A percentile compares a stretch with the other conserved stretches of the same genome.
Evolutionary conservation across 2,113 vertebrate genomes (phyloP).

Genomic region (Nansenia antarctica): DNA sequence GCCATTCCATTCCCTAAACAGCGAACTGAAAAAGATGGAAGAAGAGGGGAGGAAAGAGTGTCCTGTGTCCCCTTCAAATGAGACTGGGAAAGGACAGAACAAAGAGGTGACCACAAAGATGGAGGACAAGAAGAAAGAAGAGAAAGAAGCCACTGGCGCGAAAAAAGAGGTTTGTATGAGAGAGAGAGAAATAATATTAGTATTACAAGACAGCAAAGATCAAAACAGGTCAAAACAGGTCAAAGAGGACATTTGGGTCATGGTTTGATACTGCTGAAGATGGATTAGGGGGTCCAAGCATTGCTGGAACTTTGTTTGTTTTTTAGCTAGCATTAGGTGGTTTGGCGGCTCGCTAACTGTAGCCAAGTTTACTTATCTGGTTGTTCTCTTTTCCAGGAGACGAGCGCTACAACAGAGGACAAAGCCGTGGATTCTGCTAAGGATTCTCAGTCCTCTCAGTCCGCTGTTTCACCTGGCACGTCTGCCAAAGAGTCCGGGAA

Average conservation of each 20-base stretch:
- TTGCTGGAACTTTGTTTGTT: not conserved
- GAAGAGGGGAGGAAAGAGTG: slow-evolving; percentile 32
- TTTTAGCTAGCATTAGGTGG: not conserved
- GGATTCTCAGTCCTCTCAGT: slow-evolving; percentile 25
- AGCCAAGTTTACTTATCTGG: not conserved
- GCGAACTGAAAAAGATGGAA: slow-evolving; percentile 62
- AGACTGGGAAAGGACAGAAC: slow-evolving; percentile 52
- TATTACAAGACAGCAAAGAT: not conserved
- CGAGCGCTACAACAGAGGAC: slow-evolving; percentile 20
- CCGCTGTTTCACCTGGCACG: slow-evolving; percentile 21
- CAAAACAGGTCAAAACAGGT: too few relatives aligned
- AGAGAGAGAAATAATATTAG: slow-evolving; percentile 27
- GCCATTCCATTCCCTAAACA: slow-evolving; percentile 55
- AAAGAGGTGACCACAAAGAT: slow-evolving; percentile 32
- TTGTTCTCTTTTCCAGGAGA: slow-evolving; percentile 40
- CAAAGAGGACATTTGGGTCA: not conserved
- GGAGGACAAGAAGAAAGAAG: slow-evolving; percentile 33
- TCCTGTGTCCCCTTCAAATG: slow-evolving; percentile 7
- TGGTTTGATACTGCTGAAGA: not conserved
- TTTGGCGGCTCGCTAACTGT: not conserved
- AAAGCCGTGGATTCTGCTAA: slow-evolving; percentile 28
- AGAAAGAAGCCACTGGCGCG: slow-evolving; percentile 24
- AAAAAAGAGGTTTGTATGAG: slow-evolving; percentile 33
- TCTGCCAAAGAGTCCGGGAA: slow-evolving; percentile 73
- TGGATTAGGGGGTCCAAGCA: slow-evolving; percentile 2